Percentiles rank a stretch among this genome's conserved stretches.
Evolutionary conservation across 2,113 vertebrate species (phyloP).

Genomic region (Syrrhaptes paradoxus): DNA sequence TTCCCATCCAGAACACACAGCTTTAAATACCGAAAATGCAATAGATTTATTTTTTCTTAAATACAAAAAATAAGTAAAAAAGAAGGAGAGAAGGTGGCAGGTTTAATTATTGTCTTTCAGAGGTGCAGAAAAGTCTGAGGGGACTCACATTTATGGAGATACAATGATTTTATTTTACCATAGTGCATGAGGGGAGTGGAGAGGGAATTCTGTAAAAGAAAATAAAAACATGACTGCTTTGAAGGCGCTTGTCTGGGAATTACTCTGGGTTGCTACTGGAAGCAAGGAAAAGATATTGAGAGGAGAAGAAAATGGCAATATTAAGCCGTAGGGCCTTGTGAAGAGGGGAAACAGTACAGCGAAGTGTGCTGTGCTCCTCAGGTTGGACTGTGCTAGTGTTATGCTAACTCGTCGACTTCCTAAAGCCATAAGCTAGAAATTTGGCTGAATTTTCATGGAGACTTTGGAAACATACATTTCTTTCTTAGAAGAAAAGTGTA

Average conservation of each 20-base stretch:
- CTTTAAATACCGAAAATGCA: background rate
- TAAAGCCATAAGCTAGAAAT: slow-evolving; percentile 31
- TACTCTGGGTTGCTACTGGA: slow-evolving; percentile 17
- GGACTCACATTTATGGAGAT: background rate
- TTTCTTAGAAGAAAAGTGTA: slow-evolving; percentile 38
- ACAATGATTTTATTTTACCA: background rate
- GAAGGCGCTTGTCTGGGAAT: slow-evolving; percentile 2
- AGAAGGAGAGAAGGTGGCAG: background rate
- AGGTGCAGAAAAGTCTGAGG: background rate
- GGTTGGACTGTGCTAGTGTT: background rate
- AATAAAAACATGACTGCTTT: background rate
- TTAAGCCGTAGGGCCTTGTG: background rate
- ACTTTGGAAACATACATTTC: slow-evolving; percentile 46
- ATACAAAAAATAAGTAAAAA: background rate
- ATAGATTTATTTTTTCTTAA: background rate
- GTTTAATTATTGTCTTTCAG: background rate
- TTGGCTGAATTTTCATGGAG: slow-evolving; percentile 32
- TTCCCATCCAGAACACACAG: background rate
- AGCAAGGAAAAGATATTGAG: background rate
- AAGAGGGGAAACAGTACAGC: background rate
- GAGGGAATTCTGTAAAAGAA: background rate
- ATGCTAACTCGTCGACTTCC: background rate
- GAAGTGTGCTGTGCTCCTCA: background rate
- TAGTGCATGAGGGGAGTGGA: background rate
- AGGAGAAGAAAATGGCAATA: slow-evolving; percentile 9